Conservation (phyloP, 1,140 invertebrate species). For the Euschistus heros region DNA sequence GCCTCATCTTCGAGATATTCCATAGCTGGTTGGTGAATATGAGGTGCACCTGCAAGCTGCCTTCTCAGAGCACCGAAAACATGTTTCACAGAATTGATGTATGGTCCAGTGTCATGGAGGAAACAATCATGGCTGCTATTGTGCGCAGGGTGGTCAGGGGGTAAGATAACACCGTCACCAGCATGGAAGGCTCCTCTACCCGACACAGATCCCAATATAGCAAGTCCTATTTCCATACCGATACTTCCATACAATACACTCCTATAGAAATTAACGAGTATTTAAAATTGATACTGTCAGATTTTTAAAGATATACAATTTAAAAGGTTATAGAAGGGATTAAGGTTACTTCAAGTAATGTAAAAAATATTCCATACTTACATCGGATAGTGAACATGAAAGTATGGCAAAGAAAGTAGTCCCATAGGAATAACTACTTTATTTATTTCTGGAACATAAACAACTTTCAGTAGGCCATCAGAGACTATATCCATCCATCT, state of each 20-base stretch:
- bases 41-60: constrained; percentile 27
- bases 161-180: constrained; percentile 36
- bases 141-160: constrained; percentile 26
- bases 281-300: constrained; percentile 8
- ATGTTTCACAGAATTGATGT: not conserved
- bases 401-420: constrained; percentile 35
- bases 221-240: constrained; percentile 38
- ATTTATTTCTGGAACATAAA: constrained; percentile 38
- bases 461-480: constrained; percentile 30
- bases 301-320: no score
- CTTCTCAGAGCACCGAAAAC: constrained; percentile 22
- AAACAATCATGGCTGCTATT: constrained; percentile 25
- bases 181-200: constrained; percentile 38
- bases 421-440: constrained; percentile 39
- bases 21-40: constrained; percentile 38
- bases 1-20: constrained; percentile 36
- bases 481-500: constrained; percentile 33
- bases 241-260: constrained; percentile 39
- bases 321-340: no score
- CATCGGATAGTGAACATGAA: constrained; percentile 36
- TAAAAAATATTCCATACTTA: constrained; percentile 29
- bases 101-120: constrained; percentile 25
- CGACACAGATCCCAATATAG: constrained; percentile 36
- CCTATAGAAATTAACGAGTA: constrained; percentile 30
- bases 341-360: constrained; percentile 12